Percentiles rank a stretch among this genome's conserved stretches.
Conservation (phyloP, 2,113 vertebrate genomes). For the Alectura lathami region DNA sequence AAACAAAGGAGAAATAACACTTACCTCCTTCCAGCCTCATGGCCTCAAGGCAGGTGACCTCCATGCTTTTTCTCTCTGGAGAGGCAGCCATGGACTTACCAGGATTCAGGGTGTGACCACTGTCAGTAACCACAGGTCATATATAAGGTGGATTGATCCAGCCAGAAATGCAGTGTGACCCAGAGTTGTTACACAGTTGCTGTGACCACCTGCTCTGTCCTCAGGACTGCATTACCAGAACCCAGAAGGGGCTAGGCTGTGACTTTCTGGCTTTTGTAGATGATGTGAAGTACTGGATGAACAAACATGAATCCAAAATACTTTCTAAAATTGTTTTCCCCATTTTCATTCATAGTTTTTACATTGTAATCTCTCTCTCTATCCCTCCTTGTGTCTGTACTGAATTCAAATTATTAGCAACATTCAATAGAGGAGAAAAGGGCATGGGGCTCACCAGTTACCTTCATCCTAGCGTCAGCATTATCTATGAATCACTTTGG, state of each 20-base stretch:
- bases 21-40: neutral
- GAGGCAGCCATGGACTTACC: neutral
- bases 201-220: rapidly evolving
- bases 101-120: neutral
- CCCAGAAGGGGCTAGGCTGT: neutral
- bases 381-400: neutral
- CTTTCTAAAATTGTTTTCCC: neutral
- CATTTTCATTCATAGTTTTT: neutral
- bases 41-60: rapidly evolving
- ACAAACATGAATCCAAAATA: neutral
- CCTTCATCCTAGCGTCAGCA: neutral
- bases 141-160: neutral
- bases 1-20: rapidly evolving
- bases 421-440: neutral
- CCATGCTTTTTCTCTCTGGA: rapidly evolving
- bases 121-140: neutral
- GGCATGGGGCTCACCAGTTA: neutral
- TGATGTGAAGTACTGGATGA: neutral
- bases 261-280: neutral
- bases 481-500: neutral
- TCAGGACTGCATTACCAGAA: neutral
- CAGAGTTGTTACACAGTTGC: neutral
- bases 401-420: neutral
- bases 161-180: neutral
- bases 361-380: neutral